A percentile compares a stretch with the other conserved stretches of the same genome.
Conservation (phyloP, 2,797 vertebrate species). For the Brotula barbata region DNA sequence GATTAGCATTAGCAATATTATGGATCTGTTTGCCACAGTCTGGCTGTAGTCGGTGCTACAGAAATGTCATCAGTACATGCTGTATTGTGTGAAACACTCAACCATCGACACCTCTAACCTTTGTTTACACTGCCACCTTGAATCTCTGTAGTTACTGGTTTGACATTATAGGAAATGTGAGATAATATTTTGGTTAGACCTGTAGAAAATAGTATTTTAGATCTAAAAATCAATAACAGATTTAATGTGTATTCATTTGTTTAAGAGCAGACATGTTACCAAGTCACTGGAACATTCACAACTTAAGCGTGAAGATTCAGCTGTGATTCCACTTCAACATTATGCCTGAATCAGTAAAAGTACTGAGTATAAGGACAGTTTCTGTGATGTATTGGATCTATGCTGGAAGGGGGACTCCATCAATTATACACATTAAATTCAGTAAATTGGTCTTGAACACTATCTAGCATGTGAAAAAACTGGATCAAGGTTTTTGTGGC, state of each 20-base stretch:
- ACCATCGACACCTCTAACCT: constrained; percentile 28
- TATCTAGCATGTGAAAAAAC: neutral
- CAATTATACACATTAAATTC: too few relatives aligned
- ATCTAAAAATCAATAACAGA: too few relatives aligned
- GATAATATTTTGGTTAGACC: too few relatives aligned
- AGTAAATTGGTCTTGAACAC: neutral
- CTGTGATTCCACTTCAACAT: constrained; percentile 7
- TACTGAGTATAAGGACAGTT: neutral
- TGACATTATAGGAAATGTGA: constrained; percentile 8
- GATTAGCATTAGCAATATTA: constrained; percentile 29
- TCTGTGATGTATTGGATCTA: constrained; percentile 13
- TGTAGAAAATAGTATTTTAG: too few relatives aligned
- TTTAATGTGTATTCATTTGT: too few relatives aligned
- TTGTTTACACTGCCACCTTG: constrained; percentile 46
- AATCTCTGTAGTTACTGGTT: constrained; percentile 28
- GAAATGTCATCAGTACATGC: constrained; percentile 34
- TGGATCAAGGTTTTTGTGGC: too few relatives aligned
- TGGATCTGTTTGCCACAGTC: constrained; percentile 12
- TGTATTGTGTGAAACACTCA: constrained; percentile 22
- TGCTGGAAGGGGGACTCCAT: neutral
- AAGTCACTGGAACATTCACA: constrained; percentile 11
- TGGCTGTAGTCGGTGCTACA: constrained; percentile 31
- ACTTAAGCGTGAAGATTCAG: constrained; percentile 3
- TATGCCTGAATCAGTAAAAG: constrained; percentile 1
- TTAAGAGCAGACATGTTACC: neutral